Base-by-base conservation (phyloP, 1,140 invertebrate genomes). In the Euschistus heros region DNA sequence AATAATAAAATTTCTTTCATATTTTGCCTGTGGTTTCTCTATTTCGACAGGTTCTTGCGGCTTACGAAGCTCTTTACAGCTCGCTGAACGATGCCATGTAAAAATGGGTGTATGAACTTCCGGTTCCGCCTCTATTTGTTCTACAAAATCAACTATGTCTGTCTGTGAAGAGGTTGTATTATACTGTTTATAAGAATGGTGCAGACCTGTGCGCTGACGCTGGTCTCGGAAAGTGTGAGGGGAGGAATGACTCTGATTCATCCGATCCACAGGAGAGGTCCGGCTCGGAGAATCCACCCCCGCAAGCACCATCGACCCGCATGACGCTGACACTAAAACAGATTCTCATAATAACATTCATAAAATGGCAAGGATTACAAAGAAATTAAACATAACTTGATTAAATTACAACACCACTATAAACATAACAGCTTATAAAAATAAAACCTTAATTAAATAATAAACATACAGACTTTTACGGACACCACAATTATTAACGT, bases 41-140 rank as follows among this genome's bases (percentile, higher is more conserved):
- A 65, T 37, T 20, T 55, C 42, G 63, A 54, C 18, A 33, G 30
- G 18, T 65, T 63, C 62, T 27, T 37, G 47, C 50, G 64, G 33
- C 64, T 69, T 64, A 54, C 62, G 64, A 18, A 73, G 68, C 26
- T 74, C 73, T 66, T 73, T 73, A 76, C 88, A 90, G 71, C 86
- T 88, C 69, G 86, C 84, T 73, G 86, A 89, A 70, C 88, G 85
- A 63, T 86, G 82, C 84, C 84, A 86, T 30, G 82, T 76, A 71
- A 81, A 79, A 62, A 78, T 75, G 68, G 74, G 74, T 14, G 65
- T 60, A 73, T 74, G 27, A 70, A 73, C 27, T 72, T 76, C 2
- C 70, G 66, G 26, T 15, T 68, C 54, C 15, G 65, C 63, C 17
- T 68, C 67, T 1, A 72, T 71, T 63, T 76, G 72, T 67, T 76